phyloP scores from a whole-genome alignment of 2,797 vertebrate genomes.

The Mormyrus proboscirostris region DNA sequence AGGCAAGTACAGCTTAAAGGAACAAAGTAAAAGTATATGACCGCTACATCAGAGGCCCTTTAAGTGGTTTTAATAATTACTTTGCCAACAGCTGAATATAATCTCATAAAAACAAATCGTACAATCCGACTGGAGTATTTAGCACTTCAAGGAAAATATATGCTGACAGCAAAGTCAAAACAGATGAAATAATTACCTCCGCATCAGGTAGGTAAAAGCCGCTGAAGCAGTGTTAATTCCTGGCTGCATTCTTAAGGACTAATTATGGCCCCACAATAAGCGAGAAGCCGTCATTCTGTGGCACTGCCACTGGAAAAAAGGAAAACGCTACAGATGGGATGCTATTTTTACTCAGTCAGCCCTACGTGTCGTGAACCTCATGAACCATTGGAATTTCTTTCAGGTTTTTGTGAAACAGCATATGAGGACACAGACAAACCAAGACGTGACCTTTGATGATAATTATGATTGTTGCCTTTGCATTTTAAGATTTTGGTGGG shows the following conservation, averaged over 20 bases:
- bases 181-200: conserved; percentile 8
- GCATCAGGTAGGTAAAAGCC: neutral
- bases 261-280: neutral
- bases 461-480: neutral
- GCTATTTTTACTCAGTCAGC: neutral
- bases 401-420: neutral
- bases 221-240: neutral
- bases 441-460: neutral
- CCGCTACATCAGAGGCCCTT: neutral
- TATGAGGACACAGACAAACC: neutral
- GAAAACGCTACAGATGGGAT: neutral
- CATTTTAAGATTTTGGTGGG: neutral
- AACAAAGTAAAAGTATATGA: neutral
- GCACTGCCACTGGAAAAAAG: neutral
- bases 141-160: neutral
- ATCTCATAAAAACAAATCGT: neutral
- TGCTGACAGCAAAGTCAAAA: conserved; percentile 8
- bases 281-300: neutral
- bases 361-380: neutral
- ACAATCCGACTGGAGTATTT: neutral
- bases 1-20: neutral
- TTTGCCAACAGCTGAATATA: neutral
- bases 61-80: neutral
- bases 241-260: neutral
- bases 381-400: neutral